Conservation (phyloP, 2,797 vertebrate species). For the Neosilurus hyrtlii region DNA sequence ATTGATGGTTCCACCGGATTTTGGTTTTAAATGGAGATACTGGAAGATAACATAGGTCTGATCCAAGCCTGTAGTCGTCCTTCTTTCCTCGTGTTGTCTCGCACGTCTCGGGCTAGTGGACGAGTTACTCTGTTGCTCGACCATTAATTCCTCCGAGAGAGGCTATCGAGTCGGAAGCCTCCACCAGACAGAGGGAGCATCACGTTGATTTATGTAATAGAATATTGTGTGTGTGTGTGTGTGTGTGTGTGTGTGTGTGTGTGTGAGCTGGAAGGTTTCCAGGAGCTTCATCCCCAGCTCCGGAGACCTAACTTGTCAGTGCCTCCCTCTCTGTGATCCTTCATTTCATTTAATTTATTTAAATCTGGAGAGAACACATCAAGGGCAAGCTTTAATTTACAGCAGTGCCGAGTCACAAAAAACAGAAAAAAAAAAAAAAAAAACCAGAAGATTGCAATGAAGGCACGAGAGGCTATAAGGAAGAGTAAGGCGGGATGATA, state of each 20-base stretch:
- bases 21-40: not conserved
- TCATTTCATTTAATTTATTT: slow-evolving; percentile 42
- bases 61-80: not conserved
- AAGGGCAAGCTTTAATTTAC: slow-evolving; percentile 36
- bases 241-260: slow-evolving; percentile 25
- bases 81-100: not conserved
- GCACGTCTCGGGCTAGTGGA: not conserved
- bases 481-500: too few relatives aligned
- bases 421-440: not conserved
- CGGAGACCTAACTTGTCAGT: slow-evolving; percentile 32
- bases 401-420: not conserved
- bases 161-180: slow-evolving; percentile 27
- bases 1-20: slow-evolving; percentile 28
- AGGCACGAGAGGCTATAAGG: not conserved
- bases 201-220: slow-evolving; percentile 39
- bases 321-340: slow-evolving; percentile 36
- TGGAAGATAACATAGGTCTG: not conserved
- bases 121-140: slow-evolving; percentile 8
- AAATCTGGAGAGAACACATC: slow-evolving; percentile 37
- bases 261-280: slow-evolving; percentile 18
- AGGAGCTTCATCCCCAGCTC: slow-evolving; percentile 24
- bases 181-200: not conserved
- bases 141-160: slow-evolving; percentile 31
- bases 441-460: not conserved
- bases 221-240: slow-evolving; percentile 10